Base-by-base conservation (phyloP, 37 sponge, comb jelly and placozoan species). In the Tethya wilhelma region DNA sequence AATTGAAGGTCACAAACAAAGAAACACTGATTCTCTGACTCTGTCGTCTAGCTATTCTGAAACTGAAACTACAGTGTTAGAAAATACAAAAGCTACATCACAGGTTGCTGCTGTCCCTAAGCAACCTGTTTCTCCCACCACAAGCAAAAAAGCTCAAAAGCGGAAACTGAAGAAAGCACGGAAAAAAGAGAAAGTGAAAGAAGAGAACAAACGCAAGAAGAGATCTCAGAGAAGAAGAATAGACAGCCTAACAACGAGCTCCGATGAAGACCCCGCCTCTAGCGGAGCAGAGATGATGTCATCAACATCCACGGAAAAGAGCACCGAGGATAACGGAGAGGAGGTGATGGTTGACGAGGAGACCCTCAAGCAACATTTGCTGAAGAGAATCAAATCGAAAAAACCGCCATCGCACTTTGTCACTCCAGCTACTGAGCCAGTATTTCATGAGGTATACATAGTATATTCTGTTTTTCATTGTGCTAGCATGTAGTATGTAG, bases 401-500 rank as follows among this genome's bases (percentile, higher is more conserved):
- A 88, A 88, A 59, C 88, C 88, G 6, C 88, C 83, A 29, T 56
- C 83, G 29, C 26, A 26, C 17, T 82, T 82, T 82, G 77, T 77
- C 59, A 71, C 83, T n/a, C 88, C 88, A 2, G 77, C 70, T 22
- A 88, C 88, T 4, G 55, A 79, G 1, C 77, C 83, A 23, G 14
- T 82, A 0, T 88, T 82, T n/a, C 88, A 88, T 56, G 71, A 88
- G 82, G 88, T 88, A n/a, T n/a, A n/a, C n/a, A n/a, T n/a, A n/a
- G n/a, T n/a, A n/a, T n/a, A n/a, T n/a, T n/a, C n/a, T n/a, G n/a
- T n/a, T n/a, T n/a, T n/a, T n/a, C n/a, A n/a, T n/a, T n/a, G n/a
- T n/a, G n/a, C n/a, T n/a, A n/a, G n/a, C n/a, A n/a, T n/a, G n/a
- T n/a, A n/a, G n/a, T n/a, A n/a, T n/a, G n/a, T n/a, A n/a, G n/a